Evolutionary conservation across 2,888 invertebrate species (phyloP).

Genomic region (Platerodrilus igneus): DNA sequence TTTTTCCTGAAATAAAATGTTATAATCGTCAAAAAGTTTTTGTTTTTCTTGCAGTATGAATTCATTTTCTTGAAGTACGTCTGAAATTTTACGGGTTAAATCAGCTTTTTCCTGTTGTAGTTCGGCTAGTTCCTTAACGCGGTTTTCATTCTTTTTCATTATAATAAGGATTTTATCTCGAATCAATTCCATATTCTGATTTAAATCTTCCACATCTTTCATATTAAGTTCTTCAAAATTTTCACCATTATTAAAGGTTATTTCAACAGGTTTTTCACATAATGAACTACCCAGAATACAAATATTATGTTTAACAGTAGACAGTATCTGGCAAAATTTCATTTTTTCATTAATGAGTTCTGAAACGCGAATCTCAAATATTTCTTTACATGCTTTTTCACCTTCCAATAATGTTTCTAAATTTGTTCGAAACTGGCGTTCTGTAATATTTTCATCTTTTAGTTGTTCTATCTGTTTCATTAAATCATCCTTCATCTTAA

Average conservation of each 20-base stretch:
- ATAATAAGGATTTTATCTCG: slow-evolving; percentile 4
- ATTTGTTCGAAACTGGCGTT: slow-evolving; percentile 14
- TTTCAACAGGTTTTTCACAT: slow-evolving; percentile 18
- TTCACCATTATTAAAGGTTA: slow-evolving; percentile 21
- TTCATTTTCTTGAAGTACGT: slow-evolving; percentile 32
- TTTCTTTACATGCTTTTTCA: slow-evolving; percentile 22
- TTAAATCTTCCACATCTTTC: slow-evolving; percentile 19
- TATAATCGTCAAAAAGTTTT: slow-evolving; percentile 33
- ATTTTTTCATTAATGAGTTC: slow-evolving; percentile 21
- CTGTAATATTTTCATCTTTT: slow-evolving; percentile 29
- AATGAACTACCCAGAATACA: slow-evolving; percentile 5
- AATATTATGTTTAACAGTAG: slow-evolving; percentile 9
- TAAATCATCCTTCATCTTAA: slow-evolving; percentile 34
- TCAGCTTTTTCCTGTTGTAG: slow-evolving; percentile 32
- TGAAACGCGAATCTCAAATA: slow-evolving; percentile 22
- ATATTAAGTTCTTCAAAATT: slow-evolving; percentile 19
- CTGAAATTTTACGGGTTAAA: slow-evolving; percentile 31
- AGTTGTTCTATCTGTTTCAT: slow-evolving; percentile 27
- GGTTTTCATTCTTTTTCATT: slow-evolving; percentile 5
- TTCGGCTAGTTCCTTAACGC: slow-evolving; percentile 17
- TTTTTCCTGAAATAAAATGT: slow-evolving; percentile 39
- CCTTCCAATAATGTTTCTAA: slow-evolving; percentile 18
- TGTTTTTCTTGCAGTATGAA: slow-evolving; percentile 19
- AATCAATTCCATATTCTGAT: slow-evolving; percentile 26
- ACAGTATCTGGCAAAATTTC: slow-evolving; percentile 15